Evolutionary conservation across 2,888 invertebrate genomes (phyloP).

Genomic region (Achlya flavicornis): DNA sequence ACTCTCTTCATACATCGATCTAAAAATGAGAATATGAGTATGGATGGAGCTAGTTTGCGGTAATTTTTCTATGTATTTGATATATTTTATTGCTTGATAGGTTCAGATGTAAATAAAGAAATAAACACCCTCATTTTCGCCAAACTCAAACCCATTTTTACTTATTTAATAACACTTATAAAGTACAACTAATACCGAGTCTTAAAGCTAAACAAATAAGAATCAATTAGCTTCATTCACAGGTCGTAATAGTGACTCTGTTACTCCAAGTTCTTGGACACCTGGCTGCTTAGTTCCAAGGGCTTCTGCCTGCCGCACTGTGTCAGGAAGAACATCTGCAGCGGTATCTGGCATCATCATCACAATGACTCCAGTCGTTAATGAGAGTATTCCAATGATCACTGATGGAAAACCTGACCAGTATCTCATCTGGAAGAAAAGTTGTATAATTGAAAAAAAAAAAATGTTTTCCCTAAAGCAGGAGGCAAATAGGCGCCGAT

Average conservation of each 20-base stretch:
- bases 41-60: too few species aligned
- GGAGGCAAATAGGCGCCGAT: too few species aligned
- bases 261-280: neutral
- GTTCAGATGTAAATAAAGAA: too few species aligned
- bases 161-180: too few species aligned
- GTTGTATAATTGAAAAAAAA: neutral
- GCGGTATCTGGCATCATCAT: constrained; percentile 46
- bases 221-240: neutral
- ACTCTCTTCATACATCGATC: too few species aligned
- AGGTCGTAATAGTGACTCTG: neutral
- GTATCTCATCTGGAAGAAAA: constrained; percentile 47
- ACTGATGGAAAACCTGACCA: constrained; percentile 47
- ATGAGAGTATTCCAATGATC: constrained; percentile 39
- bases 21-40: too few species aligned
- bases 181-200: too few species aligned
- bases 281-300: constrained; percentile 25
- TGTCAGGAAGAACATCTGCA: constrained; percentile 41
- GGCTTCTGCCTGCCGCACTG: constrained; percentile 40
- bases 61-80: too few species aligned
- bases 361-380: constrained; percentile 41
- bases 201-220: neutral
- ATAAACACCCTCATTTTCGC: too few species aligned
- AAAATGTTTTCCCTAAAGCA: too few species aligned
- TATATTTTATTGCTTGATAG: too few species aligned
- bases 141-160: too few species aligned